These are phyloP conservation scores for Oceanodroma leucorhoa DNA, from an alignment of 2,797 vertebrate genomes.

Conservation along the genomic window DNA sequence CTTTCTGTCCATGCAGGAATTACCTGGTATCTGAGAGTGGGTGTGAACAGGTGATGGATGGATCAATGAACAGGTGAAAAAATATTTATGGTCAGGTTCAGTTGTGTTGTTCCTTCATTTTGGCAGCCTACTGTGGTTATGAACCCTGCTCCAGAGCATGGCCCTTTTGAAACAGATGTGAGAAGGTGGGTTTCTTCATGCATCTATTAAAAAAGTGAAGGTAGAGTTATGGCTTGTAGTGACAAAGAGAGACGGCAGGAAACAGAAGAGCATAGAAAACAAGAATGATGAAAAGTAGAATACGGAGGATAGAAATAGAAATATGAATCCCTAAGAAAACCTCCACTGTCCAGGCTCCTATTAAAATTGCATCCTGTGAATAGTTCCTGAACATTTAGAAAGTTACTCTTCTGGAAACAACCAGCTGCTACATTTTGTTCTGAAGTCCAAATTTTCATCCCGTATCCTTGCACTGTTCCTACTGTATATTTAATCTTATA, in stretches of 20 bases:
- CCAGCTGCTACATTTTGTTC: background rate
- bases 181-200: background rate
- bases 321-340: background rate
- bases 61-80: background rate
- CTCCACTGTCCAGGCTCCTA: background rate
- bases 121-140: background rate
- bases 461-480: background rate
- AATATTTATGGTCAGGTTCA: background rate
- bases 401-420: background rate
- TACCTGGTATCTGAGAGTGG: background rate
- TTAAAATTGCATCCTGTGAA: background rate
- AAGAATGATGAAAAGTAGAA: background rate
- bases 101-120: background rate
- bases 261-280: background rate
- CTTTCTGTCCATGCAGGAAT: background rate
- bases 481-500: slow-evolving; percentile 34
- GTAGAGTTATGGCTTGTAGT: background rate
- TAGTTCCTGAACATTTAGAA: background rate
- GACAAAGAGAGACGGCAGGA: background rate
- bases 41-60: background rate
- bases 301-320: background rate
- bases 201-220: background rate
- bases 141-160: background rate
- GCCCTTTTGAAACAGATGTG: background rate
- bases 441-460: background rate